A percentile compares a stretch with the other conserved stretches of the same genome.
phyloP scores from a whole-genome alignment of 2,797 vertebrate species.

The Alauda arvensis region DNA sequence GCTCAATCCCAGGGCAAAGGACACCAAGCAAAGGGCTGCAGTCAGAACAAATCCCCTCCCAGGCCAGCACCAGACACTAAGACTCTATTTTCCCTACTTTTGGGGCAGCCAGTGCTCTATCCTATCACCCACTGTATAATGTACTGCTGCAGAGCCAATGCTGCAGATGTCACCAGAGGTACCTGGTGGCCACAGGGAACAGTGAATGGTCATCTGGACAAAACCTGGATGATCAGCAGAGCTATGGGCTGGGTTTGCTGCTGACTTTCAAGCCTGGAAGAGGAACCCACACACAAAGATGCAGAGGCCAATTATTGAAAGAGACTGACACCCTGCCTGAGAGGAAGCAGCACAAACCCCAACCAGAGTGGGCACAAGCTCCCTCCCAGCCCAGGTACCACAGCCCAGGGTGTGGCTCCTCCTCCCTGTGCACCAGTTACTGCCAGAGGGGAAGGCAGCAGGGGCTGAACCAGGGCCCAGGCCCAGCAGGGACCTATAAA shows the following conservation, averaged over 20 bases:
- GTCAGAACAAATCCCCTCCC: background rate
- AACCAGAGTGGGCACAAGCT: fast-evolving
- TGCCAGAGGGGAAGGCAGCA: background rate
- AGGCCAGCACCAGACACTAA: background rate
- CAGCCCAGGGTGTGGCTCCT: fast-evolving
- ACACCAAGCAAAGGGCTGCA: background rate
- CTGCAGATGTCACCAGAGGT: background rate
- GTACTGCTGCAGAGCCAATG: background rate
- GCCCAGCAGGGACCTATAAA: background rate
- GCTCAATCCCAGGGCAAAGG: background rate
- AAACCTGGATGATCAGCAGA: background rate
- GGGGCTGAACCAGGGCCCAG: background rate
- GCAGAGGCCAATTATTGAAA: background rate
- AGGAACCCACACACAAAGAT: background rate
- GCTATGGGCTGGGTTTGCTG: background rate
- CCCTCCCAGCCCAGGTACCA: background rate
- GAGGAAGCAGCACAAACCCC: background rate
- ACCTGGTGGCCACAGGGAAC: background rate
- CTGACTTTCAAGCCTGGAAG: background rate
- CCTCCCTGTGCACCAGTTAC: background rate
- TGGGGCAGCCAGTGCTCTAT: background rate
- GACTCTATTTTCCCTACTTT: background rate
- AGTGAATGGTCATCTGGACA: background rate
- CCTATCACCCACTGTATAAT: background rate
- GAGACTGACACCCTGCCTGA: background rate